Percentiles rank a stretch among this genome's conserved stretches.
Conservation (phyloP, 2,113 vertebrate species). For the Phodopus roborovskii region DNA sequence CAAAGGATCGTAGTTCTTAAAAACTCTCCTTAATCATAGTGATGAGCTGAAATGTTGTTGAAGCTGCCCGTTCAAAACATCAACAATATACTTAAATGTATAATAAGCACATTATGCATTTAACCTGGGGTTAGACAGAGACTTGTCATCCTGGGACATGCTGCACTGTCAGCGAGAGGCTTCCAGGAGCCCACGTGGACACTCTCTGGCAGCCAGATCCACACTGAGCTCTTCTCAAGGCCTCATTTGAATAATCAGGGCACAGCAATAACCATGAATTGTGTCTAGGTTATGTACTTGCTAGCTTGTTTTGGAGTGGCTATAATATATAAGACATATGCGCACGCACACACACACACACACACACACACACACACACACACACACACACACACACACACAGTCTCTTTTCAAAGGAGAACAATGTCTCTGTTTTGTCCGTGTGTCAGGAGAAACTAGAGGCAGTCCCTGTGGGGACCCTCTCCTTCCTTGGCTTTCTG, state of each 20-base stretch:
- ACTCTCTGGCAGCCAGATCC: neutral
- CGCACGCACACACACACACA: no score
- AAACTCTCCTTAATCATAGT: constrained; percentile 71
- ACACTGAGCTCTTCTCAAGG: neutral
- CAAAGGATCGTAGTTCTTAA: constrained; percentile 68
- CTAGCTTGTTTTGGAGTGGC: neutral
- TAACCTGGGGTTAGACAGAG: constrained; percentile 67
- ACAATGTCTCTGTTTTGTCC: neutral
- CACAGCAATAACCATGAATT: neutral
- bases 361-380: no score
- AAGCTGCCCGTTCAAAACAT: constrained; percentile 67
- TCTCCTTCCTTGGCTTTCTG: neutral
- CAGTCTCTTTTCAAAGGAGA: neutral
- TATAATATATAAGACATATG: neutral
- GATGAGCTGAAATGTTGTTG: constrained; percentile 63
- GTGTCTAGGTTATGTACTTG: neutral
- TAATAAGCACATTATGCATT: constrained; percentile 75
- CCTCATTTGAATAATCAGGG: constrained; percentile 17
- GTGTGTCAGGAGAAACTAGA: neutral
- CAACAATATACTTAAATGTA: constrained; percentile 72
- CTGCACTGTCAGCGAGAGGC: constrained; percentile 3
- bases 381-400: no score
- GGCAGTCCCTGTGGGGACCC: neutral
- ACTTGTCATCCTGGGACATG: constrained; percentile 46
- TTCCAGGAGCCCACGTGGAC: constrained; percentile 48